phyloP scores from a whole-genome alignment of 2,797 vertebrate genomes.

The Erethizon dorsatum region DNA sequence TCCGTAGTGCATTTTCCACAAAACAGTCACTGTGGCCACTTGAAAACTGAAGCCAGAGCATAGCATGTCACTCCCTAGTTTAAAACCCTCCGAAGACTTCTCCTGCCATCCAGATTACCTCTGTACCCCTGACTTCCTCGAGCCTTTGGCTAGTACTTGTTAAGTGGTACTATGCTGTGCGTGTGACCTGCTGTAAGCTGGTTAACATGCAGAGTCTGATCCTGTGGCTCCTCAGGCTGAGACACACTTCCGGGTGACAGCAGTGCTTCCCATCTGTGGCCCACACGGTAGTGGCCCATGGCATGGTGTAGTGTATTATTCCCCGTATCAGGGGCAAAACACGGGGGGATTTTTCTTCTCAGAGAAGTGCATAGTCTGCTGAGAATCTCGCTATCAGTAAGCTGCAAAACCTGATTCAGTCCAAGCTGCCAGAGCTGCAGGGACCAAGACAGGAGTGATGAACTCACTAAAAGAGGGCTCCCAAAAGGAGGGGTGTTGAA shows the following conservation, averaged over 20 bases:
- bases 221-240: background rate
- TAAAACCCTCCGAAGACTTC: slow-evolving; percentile 5
- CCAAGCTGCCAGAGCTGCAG: background rate
- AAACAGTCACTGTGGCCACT: slow-evolving; percentile 13
- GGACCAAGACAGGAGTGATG: background rate
- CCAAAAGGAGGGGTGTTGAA: background rate
- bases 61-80: background rate
- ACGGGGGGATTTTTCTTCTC: background rate
- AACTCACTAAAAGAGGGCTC: background rate
- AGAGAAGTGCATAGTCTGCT: background rate
- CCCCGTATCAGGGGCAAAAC: background rate
- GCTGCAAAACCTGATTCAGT: background rate
- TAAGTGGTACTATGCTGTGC: background rate
- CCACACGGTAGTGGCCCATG: background rate
- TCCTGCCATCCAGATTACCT: background rate
- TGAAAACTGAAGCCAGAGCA: slow-evolving; percentile 61
- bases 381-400: background rate
- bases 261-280: background rate
- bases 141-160: background rate
- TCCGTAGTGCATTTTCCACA: slow-evolving; percentile 16
- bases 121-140: background rate
- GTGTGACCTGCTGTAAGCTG: background rate
- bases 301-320: background rate
- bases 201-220: background rate
- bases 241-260: background rate